These are phyloP conservation scores for Myotis planiceps DNA, from an alignment of 2,797 vertebrate genomes.

Conservation along the genomic window DNA sequence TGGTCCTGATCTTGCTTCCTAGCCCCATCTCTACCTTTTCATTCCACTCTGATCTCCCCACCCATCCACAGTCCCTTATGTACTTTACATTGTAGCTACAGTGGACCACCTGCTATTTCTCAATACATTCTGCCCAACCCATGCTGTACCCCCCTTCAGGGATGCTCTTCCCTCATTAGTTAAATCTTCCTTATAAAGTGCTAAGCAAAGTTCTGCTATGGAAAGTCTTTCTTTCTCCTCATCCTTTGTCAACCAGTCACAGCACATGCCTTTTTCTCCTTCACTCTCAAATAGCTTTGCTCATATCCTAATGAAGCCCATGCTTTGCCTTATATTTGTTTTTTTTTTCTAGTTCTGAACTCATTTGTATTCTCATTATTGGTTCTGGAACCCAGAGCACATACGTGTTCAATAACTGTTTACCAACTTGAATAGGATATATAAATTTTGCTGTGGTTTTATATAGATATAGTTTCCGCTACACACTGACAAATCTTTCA, in stretches of 20 bases:
- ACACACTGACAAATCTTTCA: neutral
- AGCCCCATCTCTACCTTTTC: neutral
- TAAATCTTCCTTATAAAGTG: neutral
- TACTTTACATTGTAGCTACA: fast-evolving
- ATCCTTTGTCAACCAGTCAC: neutral
- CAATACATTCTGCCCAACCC: neutral
- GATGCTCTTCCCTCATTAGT: neutral
- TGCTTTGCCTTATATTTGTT: neutral
- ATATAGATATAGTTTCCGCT: neutral
- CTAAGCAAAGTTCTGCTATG: neutral
- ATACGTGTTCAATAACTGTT: neutral
- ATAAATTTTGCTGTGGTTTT: neutral
- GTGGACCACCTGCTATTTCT: neutral
- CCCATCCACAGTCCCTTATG: fast-evolving
- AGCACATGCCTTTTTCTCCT: neutral
- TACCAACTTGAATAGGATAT: neutral
- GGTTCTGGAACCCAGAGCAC: neutral
- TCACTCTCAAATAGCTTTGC: neutral
- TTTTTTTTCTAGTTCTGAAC: neutral
- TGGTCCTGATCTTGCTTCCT: neutral
- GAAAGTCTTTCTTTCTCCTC: neutral
- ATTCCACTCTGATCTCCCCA: too few relatives aligned
- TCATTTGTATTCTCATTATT: neutral
- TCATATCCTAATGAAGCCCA: neutral
- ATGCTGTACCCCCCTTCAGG: neutral